phyloP scores from a whole-genome alignment of 37 sponge, comb jelly and placozoan species.

The Ephydatia muelleri region DNA sequence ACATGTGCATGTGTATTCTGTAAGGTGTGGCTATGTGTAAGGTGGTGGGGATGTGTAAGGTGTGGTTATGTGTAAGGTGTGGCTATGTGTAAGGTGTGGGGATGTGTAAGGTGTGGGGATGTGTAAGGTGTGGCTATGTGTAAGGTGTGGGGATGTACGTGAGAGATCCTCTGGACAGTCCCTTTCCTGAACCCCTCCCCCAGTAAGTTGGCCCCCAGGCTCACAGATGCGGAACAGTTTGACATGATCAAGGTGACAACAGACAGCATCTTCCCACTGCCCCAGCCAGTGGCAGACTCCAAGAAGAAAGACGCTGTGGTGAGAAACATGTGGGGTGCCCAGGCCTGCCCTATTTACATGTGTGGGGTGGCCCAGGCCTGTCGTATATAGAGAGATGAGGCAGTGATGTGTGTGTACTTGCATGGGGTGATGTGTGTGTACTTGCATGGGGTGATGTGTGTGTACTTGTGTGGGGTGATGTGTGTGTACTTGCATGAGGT shows the following conservation, averaged over 20 bases:
- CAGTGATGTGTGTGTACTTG: background rate
- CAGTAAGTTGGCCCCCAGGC: constrained; percentile 81
- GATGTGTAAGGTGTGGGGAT: too few relatives aligned
- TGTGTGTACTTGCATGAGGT: background rate
- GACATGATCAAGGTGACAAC: constrained; percentile 74
- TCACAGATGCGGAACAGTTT: constrained; percentile 87
- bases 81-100: too few relatives aligned
- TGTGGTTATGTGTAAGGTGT: too few relatives aligned
- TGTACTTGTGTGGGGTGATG: background rate
- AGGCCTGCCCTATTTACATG: too few relatives aligned
- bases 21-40: too few relatives aligned
- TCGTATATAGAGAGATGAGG: too few relatives aligned
- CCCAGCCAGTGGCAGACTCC: constrained; percentile 19
- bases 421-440: background rate
- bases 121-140: too few relatives aligned
- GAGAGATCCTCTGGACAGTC: background rate
- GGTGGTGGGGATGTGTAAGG: too few relatives aligned
- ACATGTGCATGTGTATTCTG: too few relatives aligned
- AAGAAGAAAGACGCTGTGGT: constrained; percentile 58
- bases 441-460: background rate
- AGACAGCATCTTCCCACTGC: constrained; percentile 70
- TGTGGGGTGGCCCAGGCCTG: too few relatives aligned
- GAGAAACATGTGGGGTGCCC: background rate
- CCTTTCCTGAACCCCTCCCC: background rate
- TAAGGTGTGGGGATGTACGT: too few relatives aligned